Base-by-base conservation (phyloP, 2,797 vertebrate genomes). In the Telmatherina bonti region DNA sequence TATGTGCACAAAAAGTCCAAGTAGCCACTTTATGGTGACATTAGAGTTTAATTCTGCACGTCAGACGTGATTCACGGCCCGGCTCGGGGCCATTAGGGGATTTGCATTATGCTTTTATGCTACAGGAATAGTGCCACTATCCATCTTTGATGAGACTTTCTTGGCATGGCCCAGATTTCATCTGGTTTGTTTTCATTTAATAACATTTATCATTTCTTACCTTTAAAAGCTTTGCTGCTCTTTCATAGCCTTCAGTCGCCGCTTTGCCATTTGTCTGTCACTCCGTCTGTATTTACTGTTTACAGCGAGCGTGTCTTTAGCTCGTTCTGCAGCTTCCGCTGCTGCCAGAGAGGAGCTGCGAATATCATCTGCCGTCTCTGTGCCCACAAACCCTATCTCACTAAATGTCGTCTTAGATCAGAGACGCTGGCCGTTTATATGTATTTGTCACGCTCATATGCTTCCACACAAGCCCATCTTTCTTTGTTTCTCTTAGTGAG, bases 401-500 rank as follows among this genome's bases (percentile, higher is more conserved):
- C 66, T 65, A 56, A 71, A 67, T 41, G 60, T 61, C 65, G 64
- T 65, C 59, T 77, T 41, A 65, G 70, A 73, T 85, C 81, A 78
- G 31, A 79, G 67, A 64, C 69, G 49, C 59, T 77, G 62, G 47
- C 68, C 56, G 57, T 62, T 54, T 51, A 7, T 75, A 71, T 75
- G 64, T 64, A 9, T 80, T 70, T 55, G 76, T 84, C 80, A 64
- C 68, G 30, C 76, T 86, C 69, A 38, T 63, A 63, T 62, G 74
- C 67, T 61, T 58, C 38, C 79, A 70, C 75, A 62, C 29, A 12
- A 60, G 10, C 65, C 27, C 69, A 16, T 85, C 72, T 43, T 29
- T 67, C 75, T 76, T 65, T 81, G 72, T 79, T 58, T 85, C 27
- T 68, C 29, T 63, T 22, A 58, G 84, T 58, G 84, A 36, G 22